A percentile compares a stretch with the other conserved stretches of the same genome.
phyloP scores from a whole-genome alignment of 2,797 vertebrate species.

The Paratrypauchen microcephalus region DNA sequence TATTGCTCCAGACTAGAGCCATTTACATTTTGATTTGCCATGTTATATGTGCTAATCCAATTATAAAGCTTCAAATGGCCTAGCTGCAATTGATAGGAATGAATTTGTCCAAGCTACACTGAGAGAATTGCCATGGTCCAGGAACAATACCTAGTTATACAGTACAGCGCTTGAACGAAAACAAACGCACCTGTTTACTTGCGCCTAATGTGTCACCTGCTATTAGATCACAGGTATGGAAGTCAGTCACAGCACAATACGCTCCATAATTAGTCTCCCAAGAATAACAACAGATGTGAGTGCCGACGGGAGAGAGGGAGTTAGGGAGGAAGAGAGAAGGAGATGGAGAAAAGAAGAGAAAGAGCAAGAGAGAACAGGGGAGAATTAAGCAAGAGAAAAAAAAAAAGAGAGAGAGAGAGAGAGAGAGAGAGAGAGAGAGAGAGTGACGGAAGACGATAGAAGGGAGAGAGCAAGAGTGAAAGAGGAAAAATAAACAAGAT shows the following conservation, averaged over 20 bases:
- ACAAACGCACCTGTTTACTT: constrained; percentile 67
- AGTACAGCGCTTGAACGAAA: constrained; percentile 50
- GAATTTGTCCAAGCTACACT: constrained; percentile 59
- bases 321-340: constrained; percentile 11
- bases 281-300: constrained; percentile 73
- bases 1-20: not conserved
- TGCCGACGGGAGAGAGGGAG: constrained; percentile 26
- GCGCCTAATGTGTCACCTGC: constrained; percentile 63
- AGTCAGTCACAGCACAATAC: constrained; percentile 74
- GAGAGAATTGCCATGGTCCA: constrained; percentile 59
- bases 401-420: constrained; percentile 24
- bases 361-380: not conserved
- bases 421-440: constrained; percentile 28
- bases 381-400: constrained; percentile 12
- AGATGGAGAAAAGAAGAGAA: constrained; percentile 27
- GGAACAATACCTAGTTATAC: constrained; percentile 50
- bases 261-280: constrained; percentile 74
- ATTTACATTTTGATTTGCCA: not conserved
- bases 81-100: constrained; percentile 40
- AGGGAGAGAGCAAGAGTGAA: not conserved
- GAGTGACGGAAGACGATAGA: constrained; percentile 19
- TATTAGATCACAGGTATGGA: constrained; percentile 67
- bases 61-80: constrained; percentile 6
- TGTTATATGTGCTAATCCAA: not conserved
- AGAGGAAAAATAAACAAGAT: not conserved